These are phyloP conservation scores for Anser brachyrhynchus DNA, from an alignment of 2,113 vertebrate species.

Conservation along the genomic window DNA sequence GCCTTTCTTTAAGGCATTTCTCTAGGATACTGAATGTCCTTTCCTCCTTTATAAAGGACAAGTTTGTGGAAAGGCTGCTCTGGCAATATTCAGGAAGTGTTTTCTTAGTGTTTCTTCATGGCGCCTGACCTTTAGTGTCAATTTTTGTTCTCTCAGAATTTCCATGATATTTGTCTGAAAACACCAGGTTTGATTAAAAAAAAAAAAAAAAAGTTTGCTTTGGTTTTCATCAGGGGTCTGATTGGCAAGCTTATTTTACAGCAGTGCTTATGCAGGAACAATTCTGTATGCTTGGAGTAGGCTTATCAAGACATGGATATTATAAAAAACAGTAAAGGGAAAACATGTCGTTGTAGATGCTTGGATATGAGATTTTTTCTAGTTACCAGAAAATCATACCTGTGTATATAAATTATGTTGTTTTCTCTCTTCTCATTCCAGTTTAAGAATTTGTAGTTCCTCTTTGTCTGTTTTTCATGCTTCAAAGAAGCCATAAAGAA, in stretches of 20 bases:
- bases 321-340: background rate
- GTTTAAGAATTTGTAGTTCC: background rate
- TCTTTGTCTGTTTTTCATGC: background rate
- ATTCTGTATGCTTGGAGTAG: background rate
- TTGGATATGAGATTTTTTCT: background rate
- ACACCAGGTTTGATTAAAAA: background rate
- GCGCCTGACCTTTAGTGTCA: background rate
- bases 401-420: background rate
- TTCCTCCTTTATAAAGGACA: background rate
- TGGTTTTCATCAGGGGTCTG: background rate
- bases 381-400: background rate
- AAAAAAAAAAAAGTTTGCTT: background rate
- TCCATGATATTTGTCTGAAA: background rate
- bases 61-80: background rate
- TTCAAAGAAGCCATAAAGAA: background rate
- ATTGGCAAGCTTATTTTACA: background rate
- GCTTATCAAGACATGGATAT: background rate
- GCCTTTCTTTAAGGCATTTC: accelerated
- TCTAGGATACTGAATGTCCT: background rate
- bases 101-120: background rate
- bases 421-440: background rate
- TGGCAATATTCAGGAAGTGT: background rate
- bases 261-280: background rate
- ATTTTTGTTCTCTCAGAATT: background rate
- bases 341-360: background rate